Percentiles rank a stretch among this genome's conserved stretches.
Evolutionary conservation across 2,888 invertebrate species (phyloP).

Genomic region (Drosophila algonquin): DNA sequence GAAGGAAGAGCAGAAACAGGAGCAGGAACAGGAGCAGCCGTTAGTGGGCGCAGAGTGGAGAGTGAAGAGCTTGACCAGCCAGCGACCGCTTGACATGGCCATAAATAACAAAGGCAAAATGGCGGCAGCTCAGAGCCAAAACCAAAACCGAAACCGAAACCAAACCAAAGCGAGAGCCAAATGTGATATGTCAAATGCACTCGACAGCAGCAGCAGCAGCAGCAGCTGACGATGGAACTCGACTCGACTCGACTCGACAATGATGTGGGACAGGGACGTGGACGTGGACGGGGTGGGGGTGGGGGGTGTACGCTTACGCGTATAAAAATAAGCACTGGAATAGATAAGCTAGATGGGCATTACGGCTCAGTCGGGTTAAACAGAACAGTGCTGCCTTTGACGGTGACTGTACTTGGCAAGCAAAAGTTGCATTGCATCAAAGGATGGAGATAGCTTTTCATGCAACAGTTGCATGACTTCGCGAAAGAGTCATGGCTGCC

Average conservation of each 20-base stretch:
- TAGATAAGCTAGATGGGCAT: neutral
- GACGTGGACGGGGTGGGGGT: constrained; percentile 1
- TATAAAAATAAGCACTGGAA: constrained; percentile 6
- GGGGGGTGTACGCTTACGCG: no score
- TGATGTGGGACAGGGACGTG: constrained; percentile 14
- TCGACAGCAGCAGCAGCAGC: constrained; percentile 25
- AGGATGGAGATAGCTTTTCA: neutral
- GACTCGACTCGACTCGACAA: constrained; percentile 14
- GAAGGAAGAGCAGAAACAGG: constrained; percentile 10
- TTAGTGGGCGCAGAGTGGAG: constrained; percentile 15
- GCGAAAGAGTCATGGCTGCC: neutral
- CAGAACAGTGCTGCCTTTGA: neutral
- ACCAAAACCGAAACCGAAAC: constrained; percentile 43
- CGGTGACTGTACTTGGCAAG: neutral
- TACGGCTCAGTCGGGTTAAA: neutral
- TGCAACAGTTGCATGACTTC: neutral
- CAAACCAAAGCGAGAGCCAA: constrained; percentile 60
- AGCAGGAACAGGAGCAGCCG: constrained; percentile 3
- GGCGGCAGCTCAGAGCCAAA: constrained; percentile 60
- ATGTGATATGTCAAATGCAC: constrained; percentile 78
- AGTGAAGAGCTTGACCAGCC: constrained; percentile 63
- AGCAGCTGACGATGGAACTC: constrained; percentile 35
- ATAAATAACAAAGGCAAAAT: constrained; percentile 78
- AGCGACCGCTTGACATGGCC: constrained; percentile 74
- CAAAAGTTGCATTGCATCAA: neutral